A percentile compares a stretch with the other conserved stretches of the same genome.
These are phyloP conservation scores for Gryllus bimaculatus DNA, from an alignment of 1,140 invertebrate species.

Conservation along the genomic window DNA sequence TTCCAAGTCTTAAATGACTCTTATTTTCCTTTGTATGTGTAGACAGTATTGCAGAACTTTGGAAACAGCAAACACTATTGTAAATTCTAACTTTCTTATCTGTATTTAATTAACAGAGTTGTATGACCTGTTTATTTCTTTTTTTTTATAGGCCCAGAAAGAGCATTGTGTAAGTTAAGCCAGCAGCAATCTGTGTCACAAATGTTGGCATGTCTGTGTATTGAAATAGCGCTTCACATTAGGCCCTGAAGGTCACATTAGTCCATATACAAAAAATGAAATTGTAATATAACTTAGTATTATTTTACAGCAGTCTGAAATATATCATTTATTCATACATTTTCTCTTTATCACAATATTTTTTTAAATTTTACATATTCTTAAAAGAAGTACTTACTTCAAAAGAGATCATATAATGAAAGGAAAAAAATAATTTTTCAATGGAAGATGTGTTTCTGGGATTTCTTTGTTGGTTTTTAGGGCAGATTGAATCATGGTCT, in stretches of 20 bases:
- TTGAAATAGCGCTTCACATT: constrained; percentile 6
- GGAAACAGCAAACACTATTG: not conserved
- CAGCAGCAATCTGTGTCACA: constrained; percentile 18
- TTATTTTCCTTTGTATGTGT: not conserved
- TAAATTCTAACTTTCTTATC: not conserved
- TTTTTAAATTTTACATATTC: too few relatives aligned
- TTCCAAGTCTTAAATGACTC: not conserved
- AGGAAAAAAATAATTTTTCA: too few relatives aligned
- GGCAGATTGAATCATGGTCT: not conserved
- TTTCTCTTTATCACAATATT: too few relatives aligned
- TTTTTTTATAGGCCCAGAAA: constrained; percentile 23
- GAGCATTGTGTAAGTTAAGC: constrained; percentile 21
- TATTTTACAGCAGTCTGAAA: too few relatives aligned
- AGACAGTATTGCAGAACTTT: not conserved
- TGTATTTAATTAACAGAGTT: constrained; percentile 12
- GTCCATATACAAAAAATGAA: not conserved
- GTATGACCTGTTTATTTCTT: constrained; percentile 20
- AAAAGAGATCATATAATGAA: not conserved
- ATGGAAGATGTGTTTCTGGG: too few relatives aligned
- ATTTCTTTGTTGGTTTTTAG: too few relatives aligned
- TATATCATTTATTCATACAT: too few relatives aligned
- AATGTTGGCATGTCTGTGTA: constrained; percentile 14
- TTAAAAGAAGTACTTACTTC: too few relatives aligned
- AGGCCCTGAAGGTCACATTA: not conserved
- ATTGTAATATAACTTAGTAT: too few relatives aligned